These are phyloP conservation scores for Drosophila sp. DNA, from an alignment of 1,140 invertebrate species.

Conservation along the genomic window DNA sequence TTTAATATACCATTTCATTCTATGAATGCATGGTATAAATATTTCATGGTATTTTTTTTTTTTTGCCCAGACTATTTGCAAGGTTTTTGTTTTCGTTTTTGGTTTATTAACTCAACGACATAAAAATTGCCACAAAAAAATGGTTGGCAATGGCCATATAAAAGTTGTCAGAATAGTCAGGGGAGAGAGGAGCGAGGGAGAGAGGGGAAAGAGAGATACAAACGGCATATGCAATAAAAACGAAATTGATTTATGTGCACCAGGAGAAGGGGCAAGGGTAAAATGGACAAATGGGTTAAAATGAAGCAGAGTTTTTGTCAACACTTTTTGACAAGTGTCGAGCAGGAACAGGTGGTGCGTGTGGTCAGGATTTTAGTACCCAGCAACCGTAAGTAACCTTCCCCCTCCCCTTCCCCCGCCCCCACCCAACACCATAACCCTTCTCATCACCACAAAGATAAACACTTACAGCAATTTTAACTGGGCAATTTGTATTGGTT, in stretches of 20 bases:
- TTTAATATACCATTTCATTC: too few relatives aligned
- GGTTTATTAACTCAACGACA: constrained; percentile 73
- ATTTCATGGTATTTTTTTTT: constrained; percentile 30
- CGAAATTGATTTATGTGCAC: constrained; percentile 71
- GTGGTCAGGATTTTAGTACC: constrained; percentile 12
- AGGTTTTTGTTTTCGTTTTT: constrained; percentile 32
- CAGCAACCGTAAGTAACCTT: not conserved
- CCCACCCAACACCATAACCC: not conserved
- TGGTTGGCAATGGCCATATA: constrained; percentile 57
- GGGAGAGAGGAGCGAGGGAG: not conserved
- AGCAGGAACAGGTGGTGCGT: constrained; percentile 14
- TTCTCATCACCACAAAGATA: not conserved
- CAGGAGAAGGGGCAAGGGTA: constrained; percentile 25
- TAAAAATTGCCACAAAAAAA: constrained; percentile 55
- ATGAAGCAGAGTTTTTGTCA: constrained; percentile 53
- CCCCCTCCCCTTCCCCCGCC: not conserved
- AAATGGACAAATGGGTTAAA: constrained; percentile 31
- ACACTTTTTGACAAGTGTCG: constrained; percentile 16
- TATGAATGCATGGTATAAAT: too few relatives aligned
- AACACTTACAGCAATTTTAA: constrained; percentile 1
- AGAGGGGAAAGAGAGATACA: constrained; percentile 38
- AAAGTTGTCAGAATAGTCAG: constrained; percentile 31
- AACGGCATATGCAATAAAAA: constrained; percentile 70
- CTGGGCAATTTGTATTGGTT: not conserved
- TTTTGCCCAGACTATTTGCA: constrained; percentile 11